phyloP scores from a whole-genome alignment of 2,797 vertebrate species.

The Semotilus atromaculatus region DNA sequence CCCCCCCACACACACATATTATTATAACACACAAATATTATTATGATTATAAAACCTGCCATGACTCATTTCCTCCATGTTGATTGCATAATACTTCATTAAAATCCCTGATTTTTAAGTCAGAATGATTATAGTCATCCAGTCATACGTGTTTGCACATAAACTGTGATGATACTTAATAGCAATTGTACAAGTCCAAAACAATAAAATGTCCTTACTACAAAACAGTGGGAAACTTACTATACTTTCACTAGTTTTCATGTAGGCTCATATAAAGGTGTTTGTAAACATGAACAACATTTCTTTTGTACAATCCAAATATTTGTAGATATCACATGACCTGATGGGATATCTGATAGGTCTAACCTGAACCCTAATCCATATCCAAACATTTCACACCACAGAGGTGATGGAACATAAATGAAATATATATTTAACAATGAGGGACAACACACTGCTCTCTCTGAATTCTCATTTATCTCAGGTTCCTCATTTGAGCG shows the following conservation, averaged over 20 bases:
- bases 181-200: background rate
- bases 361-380: slow-evolving; percentile 15
- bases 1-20: background rate
- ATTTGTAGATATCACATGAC: slow-evolving; percentile 40
- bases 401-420: slow-evolving; percentile 43
- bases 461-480: slow-evolving; percentile 43
- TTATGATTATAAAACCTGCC: background rate
- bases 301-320: slow-evolving; percentile 18
- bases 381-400: slow-evolving; percentile 29
- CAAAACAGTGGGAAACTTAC: background rate
- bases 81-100: background rate
- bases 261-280: background rate
- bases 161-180: background rate
- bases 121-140: background rate
- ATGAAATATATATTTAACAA: slow-evolving; percentile 45
- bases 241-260: background rate
- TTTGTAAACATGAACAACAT: slow-evolving; percentile 1
- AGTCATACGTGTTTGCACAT: background rate
- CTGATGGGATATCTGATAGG: slow-evolving; percentile 28
- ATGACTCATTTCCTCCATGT: background rate
- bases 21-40: background rate
- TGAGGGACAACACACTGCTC: slow-evolving; percentile 49
- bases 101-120: background rate
- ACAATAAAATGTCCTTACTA: background rate
- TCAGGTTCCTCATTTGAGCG: slow-evolving; percentile 60